These are phyloP conservation scores for Calyptommatus sinebrachiatus DNA, from an alignment of 2,113 vertebrate species.

Conservation along the genomic window DNA sequence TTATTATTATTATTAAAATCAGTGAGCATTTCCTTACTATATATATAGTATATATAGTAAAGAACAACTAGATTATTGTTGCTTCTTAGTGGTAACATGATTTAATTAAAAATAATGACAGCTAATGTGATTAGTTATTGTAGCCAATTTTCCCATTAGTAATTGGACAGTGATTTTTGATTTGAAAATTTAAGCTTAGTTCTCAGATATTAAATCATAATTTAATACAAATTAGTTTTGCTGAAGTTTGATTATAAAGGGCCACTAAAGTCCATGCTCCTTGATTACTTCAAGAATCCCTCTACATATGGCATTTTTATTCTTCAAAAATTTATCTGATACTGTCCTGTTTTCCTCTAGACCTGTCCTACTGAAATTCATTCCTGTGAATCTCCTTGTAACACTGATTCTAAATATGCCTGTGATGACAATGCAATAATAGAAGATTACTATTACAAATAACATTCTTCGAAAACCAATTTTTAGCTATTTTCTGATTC, in stretches of 20 bases:
- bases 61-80: not conserved
- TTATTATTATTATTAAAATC: too few species aligned
- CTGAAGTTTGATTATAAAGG: slow-evolving; percentile 17
- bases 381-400: slow-evolving; percentile 30
- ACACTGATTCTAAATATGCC: not conserved
- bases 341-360: slow-evolving; percentile 20
- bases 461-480: too few species aligned
- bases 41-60: not conserved
- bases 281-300: slow-evolving; percentile 9
- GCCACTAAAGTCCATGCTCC: not conserved
- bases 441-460: too few species aligned
- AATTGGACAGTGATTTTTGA: slow-evolving; percentile 17
- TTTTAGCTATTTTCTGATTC: too few species aligned
- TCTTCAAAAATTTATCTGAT: slow-evolving; percentile 23
- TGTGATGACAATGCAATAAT: too few species aligned
- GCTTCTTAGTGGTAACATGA: not conserved
- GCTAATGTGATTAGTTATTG: slow-evolving; percentile 4
- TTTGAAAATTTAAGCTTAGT: slow-evolving; percentile 18
- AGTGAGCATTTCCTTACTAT: too few species aligned
- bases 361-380: slow-evolving; percentile 9
- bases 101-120: not conserved
- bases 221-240: slow-evolving; percentile 1
- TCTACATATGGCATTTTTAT: slow-evolving; percentile 23
- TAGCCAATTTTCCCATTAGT: not conserved
- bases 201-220: slow-evolving; percentile 12